Base-by-base conservation (phyloP, 2,888 invertebrate species). In the Aplocera efformata region DNA sequence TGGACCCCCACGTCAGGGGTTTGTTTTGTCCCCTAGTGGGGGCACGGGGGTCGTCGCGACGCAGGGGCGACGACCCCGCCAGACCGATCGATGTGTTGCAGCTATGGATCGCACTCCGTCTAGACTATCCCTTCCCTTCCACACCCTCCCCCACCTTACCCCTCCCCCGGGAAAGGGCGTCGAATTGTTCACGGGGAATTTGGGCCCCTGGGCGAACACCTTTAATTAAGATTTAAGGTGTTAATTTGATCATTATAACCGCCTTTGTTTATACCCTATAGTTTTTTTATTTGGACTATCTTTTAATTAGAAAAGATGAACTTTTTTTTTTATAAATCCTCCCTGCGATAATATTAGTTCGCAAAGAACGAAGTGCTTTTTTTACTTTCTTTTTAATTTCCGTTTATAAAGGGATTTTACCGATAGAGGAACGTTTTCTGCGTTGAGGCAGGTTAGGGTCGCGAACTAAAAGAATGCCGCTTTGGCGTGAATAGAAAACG, bases 21-120 rank as follows among this genome's bases (percentile, higher is more conserved):
- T 75, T 78, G 79, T 79, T 79, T 73, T 69, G 77, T 58, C 66
- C 69, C 68, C 65, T 46, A 48, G 53, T 38, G 56, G 53, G 51
- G 56, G 53, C 48, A 32, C 38, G 56, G 48, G 59, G 59, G 53
- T 49, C 58, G 73, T 58, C 67, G 67, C 67, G 67, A 24, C 70
- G 70, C 50, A 58, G 53, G 76, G 70, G 50, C 78, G 73, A 65
- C 67, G 70, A 75, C 73, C 76, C 54, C 71, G 82, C 44, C 34
- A 50, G 54, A 48, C 55, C 42, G 55, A 52, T 55, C 55, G 52
- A 55, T 55, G 44, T 22, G 31, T 67, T 78, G 83, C 84, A 79
- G 79, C 40, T 83, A 84, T 85, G 64, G 86, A 85, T 84, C 84
- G 79, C 79, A 79, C 78, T 70, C 63, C 74, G 86, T 86, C 86